A percentile compares a stretch with the other conserved stretches of the same genome.
Evolutionary conservation across 2,888 invertebrate genomes (phyloP).

Genomic region (Pycnomerus fuliginosus): DNA sequence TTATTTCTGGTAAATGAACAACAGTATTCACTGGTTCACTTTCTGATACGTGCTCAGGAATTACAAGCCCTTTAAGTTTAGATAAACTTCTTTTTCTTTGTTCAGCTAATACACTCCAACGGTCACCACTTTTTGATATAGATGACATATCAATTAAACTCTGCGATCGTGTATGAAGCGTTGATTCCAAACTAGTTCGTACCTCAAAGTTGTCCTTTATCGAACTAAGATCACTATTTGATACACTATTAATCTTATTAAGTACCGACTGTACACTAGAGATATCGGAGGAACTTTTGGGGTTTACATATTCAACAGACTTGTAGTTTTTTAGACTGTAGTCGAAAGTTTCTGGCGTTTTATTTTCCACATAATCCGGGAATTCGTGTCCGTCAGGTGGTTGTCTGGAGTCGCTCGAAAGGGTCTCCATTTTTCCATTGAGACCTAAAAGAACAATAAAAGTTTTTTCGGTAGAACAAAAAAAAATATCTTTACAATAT

Average conservation of each 20-base stretch:
- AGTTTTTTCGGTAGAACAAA: too few relatives aligned
- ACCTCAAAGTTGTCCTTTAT: conserved; percentile 27
- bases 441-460: conserved; percentile 43
- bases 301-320: conserved; percentile 21
- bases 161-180: conserved; percentile 54
- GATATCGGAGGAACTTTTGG: conserved; percentile 21
- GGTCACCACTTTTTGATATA: conserved; percentile 44
- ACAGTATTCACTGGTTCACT: conserved; percentile 59
- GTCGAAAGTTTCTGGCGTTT: too few relatives aligned
- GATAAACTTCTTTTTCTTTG: conserved; percentile 80
- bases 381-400: conserved; percentile 84
- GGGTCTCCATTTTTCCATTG: conserved; percentile 55
- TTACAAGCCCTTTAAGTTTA: conserved; percentile 83
- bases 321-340: conserved; percentile 11
- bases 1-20: conserved; percentile 80
- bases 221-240: conserved; percentile 37
- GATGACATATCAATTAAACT: conserved; percentile 54
- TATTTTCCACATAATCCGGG: conserved; percentile 65
- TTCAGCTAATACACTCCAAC: conserved; percentile 74
- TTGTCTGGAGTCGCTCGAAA: conserved; percentile 66
- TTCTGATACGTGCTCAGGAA: conserved; percentile 70
- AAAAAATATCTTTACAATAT: too few relatives aligned
- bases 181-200: conserved; percentile 27
- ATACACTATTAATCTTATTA: conserved; percentile 31
- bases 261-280: conserved; percentile 17